Evolutionary conservation across 2,888 invertebrate genomes (phyloP), one percentile per base, ranked within the genome.

Genomic region (Aelia acuminata): DNA sequence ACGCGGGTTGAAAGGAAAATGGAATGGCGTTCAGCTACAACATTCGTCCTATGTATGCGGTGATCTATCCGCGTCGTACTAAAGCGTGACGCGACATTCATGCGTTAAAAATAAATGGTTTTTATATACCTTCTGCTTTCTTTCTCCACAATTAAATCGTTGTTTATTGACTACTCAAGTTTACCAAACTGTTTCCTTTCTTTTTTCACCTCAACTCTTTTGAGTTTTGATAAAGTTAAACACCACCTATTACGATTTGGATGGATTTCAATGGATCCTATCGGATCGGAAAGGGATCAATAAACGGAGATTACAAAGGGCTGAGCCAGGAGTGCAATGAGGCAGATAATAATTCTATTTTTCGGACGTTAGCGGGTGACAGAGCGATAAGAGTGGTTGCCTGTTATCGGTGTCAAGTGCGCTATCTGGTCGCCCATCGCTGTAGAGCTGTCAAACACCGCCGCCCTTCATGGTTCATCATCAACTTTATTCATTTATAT

Each of bases 401-500:
- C 57, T 57, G 57, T 57, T 57, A 57, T 57, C 57, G 26, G 57
- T 26, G 57, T 26, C 57, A 26, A 57, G 57, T 26, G 57, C 26
- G 26, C 57, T 57, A 57, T 26, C 57, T 3, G 57, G n/a, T 11
- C 26, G 13, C 4, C 13, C 13, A 57, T 57, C 57, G 57, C 26
- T 57, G 57, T 53, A 57, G 57, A 26, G 26, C 57, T 57, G 57
- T 57, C 57, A 57, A 57, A 57, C 57, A 57, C 57, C 57, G 26
- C 57, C 26, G 26, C 57, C 57, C 57, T 57, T 57, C 57, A 57
- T 26, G 26, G 53, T 26, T 57, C 26, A 26, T 57, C 57, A 57
- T 57, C 57, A 57, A 57, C 57, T 57, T 57, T 57, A 57, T 57
- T 57, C 57, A 57, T 57, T 57, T 57, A 57, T 57, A 57, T 57